A percentile compares a stretch with the other conserved stretches of the same genome.
These are phyloP conservation scores for Polydrusus tereticollis DNA, from an alignment of 2,888 invertebrate species.

Conservation along the genomic window DNA sequence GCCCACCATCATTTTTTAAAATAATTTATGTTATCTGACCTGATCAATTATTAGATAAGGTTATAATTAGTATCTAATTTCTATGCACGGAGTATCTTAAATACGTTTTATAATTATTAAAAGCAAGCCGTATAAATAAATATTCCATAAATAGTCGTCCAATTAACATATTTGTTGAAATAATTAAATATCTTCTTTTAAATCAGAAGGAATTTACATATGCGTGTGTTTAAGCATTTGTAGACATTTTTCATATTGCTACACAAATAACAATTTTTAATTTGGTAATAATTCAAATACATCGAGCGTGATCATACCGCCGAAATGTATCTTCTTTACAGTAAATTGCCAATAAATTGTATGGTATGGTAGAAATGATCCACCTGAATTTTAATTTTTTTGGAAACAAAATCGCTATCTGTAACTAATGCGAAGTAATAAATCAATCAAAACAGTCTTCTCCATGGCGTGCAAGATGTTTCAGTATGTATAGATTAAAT, in stretches of 20 bases:
- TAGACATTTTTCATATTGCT: background rate
- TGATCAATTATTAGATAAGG: background rate
- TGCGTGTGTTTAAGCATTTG: background rate
- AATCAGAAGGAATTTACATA: background rate
- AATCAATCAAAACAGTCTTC: too few relatives aligned
- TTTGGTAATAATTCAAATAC: too few relatives aligned
- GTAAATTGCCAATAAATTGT: too few relatives aligned
- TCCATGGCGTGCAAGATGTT: too few relatives aligned
- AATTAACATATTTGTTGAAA: background rate
- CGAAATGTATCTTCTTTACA: too few relatives aligned
- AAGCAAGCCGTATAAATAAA: background rate
- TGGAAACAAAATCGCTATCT: too few relatives aligned
- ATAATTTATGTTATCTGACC: background rate
- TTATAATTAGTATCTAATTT: slow-evolving; percentile 12
- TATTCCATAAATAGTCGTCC: background rate
- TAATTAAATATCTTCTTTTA: background rate
- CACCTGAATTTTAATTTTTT: too few relatives aligned
- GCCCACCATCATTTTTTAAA: background rate
- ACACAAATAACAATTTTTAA: too few relatives aligned
- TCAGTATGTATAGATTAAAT: too few relatives aligned
- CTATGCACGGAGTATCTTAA: background rate
- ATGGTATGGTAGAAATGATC: too few relatives aligned
- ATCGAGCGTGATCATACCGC: too few relatives aligned
- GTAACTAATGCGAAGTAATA: too few relatives aligned
- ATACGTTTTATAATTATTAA: slow-evolving; percentile 1